A percentile compares a stretch with the other conserved stretches of the same genome.
Conservation (phyloP, 2,797 vertebrate species). For the Myotis pilosus region DNA sequence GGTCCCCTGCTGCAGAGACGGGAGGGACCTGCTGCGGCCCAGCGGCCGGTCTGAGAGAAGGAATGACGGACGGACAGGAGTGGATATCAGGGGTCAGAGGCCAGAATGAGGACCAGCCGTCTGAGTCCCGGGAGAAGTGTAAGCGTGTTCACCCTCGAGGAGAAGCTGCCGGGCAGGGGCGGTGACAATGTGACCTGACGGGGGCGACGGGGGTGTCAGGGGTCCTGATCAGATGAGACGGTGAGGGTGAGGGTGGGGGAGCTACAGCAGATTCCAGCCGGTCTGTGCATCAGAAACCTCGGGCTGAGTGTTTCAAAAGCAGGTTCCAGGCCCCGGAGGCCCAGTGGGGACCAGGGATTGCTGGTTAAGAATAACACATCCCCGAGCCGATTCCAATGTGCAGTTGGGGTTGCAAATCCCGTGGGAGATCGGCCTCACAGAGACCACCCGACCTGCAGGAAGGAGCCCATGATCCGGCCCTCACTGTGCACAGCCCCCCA, state of each 20-base stretch:
- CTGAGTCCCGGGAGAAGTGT: neutral
- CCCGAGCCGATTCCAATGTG: neutral
- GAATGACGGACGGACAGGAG: neutral
- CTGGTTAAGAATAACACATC: neutral
- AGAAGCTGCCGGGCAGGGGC: neutral
- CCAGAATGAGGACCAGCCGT: neutral
- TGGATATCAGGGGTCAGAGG: neutral
- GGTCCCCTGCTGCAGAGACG: neutral
- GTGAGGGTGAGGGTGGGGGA: neutral
- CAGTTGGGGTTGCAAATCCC: neutral
- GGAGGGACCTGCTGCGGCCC: neutral
- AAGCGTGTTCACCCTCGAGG: neutral
- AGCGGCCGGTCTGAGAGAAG: neutral
- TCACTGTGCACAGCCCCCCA: rapidly evolving
- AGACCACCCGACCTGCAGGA: neutral
- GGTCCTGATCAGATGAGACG: neutral
- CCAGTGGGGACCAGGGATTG: neutral
- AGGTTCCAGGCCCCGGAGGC: neutral
- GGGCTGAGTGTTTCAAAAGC: neutral
- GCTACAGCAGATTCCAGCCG: neutral
- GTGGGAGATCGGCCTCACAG: neutral
- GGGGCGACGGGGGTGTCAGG: rapidly evolving
- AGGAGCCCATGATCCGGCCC: neutral
- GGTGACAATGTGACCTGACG: neutral
- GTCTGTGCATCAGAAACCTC: neutral